Base-by-base conservation (phyloP, 2,797 vertebrate species). In the Distichodus sexfasciatus region DNA sequence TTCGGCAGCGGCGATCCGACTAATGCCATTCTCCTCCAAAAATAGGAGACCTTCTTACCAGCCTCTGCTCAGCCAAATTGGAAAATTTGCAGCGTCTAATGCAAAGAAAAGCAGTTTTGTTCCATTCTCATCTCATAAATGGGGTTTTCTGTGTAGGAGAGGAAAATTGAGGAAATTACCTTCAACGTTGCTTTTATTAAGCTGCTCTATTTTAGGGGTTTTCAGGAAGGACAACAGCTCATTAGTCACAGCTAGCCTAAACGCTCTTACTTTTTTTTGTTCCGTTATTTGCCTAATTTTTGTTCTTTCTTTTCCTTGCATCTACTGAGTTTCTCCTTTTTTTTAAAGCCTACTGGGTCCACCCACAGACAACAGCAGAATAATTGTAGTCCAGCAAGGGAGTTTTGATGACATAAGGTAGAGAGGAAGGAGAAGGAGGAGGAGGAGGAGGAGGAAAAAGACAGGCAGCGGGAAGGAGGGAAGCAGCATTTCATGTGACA, bases 51-150 rank as follows among this genome's bases (percentile, higher is more conserved):
- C 24, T 75, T 62, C 58, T 88, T 81, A 81, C 87, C 90, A 90
- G 88, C 83, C 48, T 84, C 90, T 87, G 88, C 87, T 93, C 87
- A 89, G 87, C 86, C 86, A 91, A 91, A 92, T 90, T 90, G 91
- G 88, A 90, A 93, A 91, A 91, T 90, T 86, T 86, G 85, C 87
- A 89, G 87, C 87, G 79, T 86, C 82, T 85, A 91, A 87, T 80
- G 82, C 91, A 91, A 92, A 94, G 91, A 94, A 94, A 93, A 91
- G 90, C 87, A 85, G 89, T 92, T 93, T 92, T 94, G 89, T 94
- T 92, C 88, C 81, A 54, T 87, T 92, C 84, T 82, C 87, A 83
- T 86, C 79, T 79, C 86, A 90, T 83, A 92, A 86, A 89, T 88
- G 80, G 46, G 79, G 90, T 88, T n/a, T 92, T 91, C 81, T 88